Percentiles rank a stretch among this genome's conserved stretches.
phyloP scores from a whole-genome alignment of 1,140 invertebrate genomes.

The Zaprionus davidi region DNA sequence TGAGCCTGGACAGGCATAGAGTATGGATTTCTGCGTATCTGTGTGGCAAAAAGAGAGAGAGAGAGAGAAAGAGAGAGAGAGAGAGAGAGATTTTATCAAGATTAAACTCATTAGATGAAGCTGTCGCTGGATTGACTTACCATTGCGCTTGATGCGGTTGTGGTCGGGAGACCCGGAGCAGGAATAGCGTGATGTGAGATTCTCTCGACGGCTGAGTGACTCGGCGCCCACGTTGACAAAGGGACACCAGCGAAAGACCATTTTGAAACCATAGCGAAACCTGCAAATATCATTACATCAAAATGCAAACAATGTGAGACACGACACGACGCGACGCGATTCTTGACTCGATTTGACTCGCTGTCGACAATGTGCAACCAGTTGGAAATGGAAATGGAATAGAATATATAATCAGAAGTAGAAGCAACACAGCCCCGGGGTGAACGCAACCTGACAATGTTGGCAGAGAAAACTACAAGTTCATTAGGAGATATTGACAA shows the following conservation, averaged over 20 bases:
- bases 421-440: background rate
- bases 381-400: slow-evolving; percentile 17
- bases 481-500: background rate
- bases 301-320: slow-evolving; percentile 18
- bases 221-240: slow-evolving; percentile 89
- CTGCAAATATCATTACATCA: slow-evolving; percentile 85
- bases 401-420: background rate
- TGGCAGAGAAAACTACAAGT: slow-evolving; percentile 1
- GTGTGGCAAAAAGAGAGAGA: slow-evolving; percentile 21
- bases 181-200: slow-evolving; percentile 89
- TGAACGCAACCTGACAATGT: background rate
- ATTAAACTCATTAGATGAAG: slow-evolving; percentile 1
- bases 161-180: slow-evolving; percentile 90
- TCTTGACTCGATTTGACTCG: background rate
- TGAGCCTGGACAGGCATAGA: slow-evolving; percentile 80
- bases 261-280: slow-evolving; percentile 94
- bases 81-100: slow-evolving; percentile 12
- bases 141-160: slow-evolving; percentile 89
- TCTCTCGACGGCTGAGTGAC: slow-evolving; percentile 88
- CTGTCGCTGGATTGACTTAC: slow-evolving; percentile 84
- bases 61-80: slow-evolving; percentile 31
- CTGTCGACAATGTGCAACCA: slow-evolving; percentile 18
- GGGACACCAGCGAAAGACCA: slow-evolving; percentile 93
- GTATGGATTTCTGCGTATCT: slow-evolving; percentile 84
- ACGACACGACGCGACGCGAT: slow-evolving; percentile 8